Evolutionary conservation across 1,140 invertebrate genomes (phyloP), one percentile per base, ranked within the genome.

Genomic region (Pomacea maculata): DNA sequence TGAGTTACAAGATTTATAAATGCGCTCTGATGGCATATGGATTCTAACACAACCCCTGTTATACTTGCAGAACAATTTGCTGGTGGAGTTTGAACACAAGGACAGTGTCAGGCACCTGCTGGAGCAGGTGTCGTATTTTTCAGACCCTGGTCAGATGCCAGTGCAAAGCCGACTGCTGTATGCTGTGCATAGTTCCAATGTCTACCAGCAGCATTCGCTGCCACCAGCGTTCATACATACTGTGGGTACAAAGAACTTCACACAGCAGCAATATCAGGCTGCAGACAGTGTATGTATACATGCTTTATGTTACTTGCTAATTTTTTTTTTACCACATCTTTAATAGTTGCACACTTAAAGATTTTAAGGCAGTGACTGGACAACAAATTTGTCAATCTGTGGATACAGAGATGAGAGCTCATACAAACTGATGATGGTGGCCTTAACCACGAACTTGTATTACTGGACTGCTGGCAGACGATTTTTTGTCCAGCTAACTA

Each of bases 151-250:
- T 21, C 77, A 78, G 67, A n/a, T 78, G 15, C 65, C 77, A 21
- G 77, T 78, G 4, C 67, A 67, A 52, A 71, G 77, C 25, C 77
- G 77, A 15, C 77, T 70, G 21, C 52, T 78, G 65, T 78, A 78
- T 52, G 57, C 57, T n/a, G 54, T 71, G 77, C 19, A 57, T 3
- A 25, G 15, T 25, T 54, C 45, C 6, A 63, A 6, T 9, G 54
- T 78, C 17, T 54, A 78, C 52, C 65, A 52, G 10, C 67, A 78
- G 25, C 64, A 54, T 11, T 54, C 77, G 2, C 45, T 45, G 4
- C 10, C 1, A 15, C 70, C 65, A 34, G 14, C 57, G 0, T 21
- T 25, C 9, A 3, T 29, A 19, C 19, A 78, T 11, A 5, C 29
- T 64, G 65, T 70, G 12, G 21, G n/a, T 6, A 70, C 7, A 17